phyloP scores from a whole-genome alignment of 2,797 vertebrate genomes.

The Ctenosaura bakeri region DNA sequence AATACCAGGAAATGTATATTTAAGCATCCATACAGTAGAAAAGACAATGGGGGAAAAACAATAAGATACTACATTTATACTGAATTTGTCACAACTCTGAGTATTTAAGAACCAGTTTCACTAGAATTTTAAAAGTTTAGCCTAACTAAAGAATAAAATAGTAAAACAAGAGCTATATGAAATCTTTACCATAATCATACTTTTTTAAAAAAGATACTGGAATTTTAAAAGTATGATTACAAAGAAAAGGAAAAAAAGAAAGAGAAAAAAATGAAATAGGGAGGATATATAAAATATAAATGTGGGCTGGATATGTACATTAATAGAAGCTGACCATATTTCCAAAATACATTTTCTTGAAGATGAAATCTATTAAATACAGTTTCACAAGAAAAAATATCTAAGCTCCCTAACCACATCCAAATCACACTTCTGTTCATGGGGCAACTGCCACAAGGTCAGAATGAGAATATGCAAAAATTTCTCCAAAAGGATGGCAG shows the following conservation, averaged over 20 bases:
- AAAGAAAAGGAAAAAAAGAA: too few species aligned
- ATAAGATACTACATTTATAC: not conserved
- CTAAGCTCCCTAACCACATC: not conserved
- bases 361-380: too few species aligned
- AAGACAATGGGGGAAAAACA: not conserved
- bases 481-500: not conserved
- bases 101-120: not conserved
- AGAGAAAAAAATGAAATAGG: too few species aligned
- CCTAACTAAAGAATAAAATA: not conserved
- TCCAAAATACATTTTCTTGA: too few species aligned
- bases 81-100: not conserved
- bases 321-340: too few species aligned
- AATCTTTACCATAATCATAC: not conserved
- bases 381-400: not conserved
- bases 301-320: too few species aligned
- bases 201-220: not conserved
- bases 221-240: too few species aligned
- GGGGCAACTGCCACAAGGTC: not conserved
- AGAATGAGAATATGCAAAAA: not conserved
- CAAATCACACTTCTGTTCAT: not conserved
- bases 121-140: not conserved
- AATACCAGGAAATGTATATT: not conserved
- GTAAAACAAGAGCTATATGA: not conserved
- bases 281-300: too few species aligned
- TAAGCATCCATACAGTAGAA: not conserved